Conservation (phyloP, 2,797 vertebrate species). For the Lutra lutra region DNA sequence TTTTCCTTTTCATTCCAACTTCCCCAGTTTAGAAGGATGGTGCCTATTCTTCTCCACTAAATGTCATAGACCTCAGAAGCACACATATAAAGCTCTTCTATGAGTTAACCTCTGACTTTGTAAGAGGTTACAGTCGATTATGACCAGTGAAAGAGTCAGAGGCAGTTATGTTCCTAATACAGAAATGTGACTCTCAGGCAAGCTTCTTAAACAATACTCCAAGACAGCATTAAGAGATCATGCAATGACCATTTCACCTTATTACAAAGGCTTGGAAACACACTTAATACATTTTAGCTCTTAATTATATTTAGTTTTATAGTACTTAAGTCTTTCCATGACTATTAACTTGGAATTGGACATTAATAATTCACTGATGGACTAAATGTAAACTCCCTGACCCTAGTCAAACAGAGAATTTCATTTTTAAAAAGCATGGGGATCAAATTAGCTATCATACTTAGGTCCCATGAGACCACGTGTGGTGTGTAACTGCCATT, state of each 20-base stretch:
- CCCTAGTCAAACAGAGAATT: background rate
- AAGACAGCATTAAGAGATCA: background rate
- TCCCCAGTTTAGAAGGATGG: background rate
- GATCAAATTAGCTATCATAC: conserved; percentile 17
- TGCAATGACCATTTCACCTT: background rate
- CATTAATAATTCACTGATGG: background rate
- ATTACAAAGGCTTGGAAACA: background rate
- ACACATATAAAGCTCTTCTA: background rate
- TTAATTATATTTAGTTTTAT: conserved; percentile 1
- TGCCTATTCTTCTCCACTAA: background rate
- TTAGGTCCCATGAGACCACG: background rate
- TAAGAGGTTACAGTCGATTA: background rate
- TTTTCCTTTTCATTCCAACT: background rate
- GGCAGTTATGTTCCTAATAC: background rate
- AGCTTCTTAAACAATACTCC: background rate
- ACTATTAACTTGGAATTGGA: background rate
- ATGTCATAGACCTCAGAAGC: background rate
- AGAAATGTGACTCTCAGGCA: background rate
- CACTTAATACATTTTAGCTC: background rate
- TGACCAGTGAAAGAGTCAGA: background rate
- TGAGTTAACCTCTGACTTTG: background rate
- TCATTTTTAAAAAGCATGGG: background rate
- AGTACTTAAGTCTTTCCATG: background rate
- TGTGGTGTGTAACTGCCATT: background rate
- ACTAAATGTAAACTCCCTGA: background rate